Evolutionary conservation across 2,797 vertebrate genomes (phyloP).

Genomic region (Scolopax bukidnonensis): DNA sequence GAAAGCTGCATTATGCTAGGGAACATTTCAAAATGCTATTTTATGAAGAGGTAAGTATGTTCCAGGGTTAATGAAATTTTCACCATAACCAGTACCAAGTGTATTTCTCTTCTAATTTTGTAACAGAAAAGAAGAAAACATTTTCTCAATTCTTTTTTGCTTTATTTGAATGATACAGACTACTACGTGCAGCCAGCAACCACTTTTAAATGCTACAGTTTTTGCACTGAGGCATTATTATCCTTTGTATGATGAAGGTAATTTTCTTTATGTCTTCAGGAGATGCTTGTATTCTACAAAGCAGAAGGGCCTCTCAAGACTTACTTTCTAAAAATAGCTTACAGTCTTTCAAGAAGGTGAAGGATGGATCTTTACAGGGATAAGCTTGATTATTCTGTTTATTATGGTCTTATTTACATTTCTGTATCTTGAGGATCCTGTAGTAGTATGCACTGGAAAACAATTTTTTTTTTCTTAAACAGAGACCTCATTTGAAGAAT

Average conservation of each 20-base stretch:
- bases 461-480: not conserved
- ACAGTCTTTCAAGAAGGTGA: not conserved
- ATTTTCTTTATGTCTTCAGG: constrained; percentile 28
- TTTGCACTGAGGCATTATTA: constrained; percentile 6
- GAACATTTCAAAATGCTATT: not conserved
- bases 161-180: constrained; percentile 40
- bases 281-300: not conserved
- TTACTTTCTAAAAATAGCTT: constrained; percentile 20
- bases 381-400: constrained; percentile 10
- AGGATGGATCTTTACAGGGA: constrained; percentile 23
- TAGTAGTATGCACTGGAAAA: not conserved
- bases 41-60: not conserved
- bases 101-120: constrained; percentile 15
- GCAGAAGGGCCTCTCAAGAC: constrained; percentile 5
- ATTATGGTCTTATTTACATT: constrained; percentile 29
- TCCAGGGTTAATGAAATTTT: constrained; percentile 40
- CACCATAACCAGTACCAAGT: not conserved
- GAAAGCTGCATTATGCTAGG: not conserved
- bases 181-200: constrained; percentile 36
- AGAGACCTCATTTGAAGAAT: not conserved
- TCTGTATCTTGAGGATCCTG: not conserved
- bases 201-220: constrained; percentile 12
- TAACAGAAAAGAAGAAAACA: constrained; percentile 27
- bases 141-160: constrained; percentile 3
- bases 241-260: not conserved